Evolutionary conservation across 2,888 invertebrate species (phyloP), one percentile per base, ranked within the genome.

Genomic region (Chrysotoxum bicinctum): DNA sequence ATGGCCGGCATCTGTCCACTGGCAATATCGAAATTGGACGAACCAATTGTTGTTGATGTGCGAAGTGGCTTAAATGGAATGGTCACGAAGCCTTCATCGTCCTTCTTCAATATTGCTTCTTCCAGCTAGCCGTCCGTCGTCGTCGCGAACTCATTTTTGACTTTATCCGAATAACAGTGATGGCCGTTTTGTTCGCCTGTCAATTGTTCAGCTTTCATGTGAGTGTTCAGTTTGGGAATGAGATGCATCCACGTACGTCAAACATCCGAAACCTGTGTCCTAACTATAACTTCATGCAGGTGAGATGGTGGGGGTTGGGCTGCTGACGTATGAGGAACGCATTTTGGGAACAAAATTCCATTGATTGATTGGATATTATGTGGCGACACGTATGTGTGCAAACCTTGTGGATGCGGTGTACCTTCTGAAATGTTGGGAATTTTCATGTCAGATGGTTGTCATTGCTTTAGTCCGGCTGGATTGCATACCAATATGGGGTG

Each of bases 341-440:
- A 85, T 81, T 85, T 85, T 50, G 60, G 56, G 16, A 23, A 60
- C 68, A 37, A 80, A 76, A 85, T 85, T 80, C 85, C 81, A 81
- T 62, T 85, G 85, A 85, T 85, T 85, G 85, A 85, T 85, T 81
- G 85, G 85, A 85, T 81, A 85, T 85, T 85, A 85, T 85, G 85
- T 85, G 85, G 81, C 77, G 64, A 85, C 85, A 85, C 85, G 85
- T 85, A 85, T 69, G 81, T 80, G 75, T 80, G 58, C 80, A 76
- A 70, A 76, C 66, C 76, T 66, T 80, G 72, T 43, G 37, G 69
- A 76, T 76, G 73, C 76, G 85, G 81, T 81, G 58, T 73, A 21
- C 62, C 26, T 74, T 52, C 70, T 64, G 76, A 58, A 81, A 85
- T 81, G 76, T 85, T 12, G 56, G 32, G 66, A 85, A 81, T 81